A percentile compares a stretch with the other conserved stretches of the same genome.
phyloP scores from a whole-genome alignment of 64 coral and sea anemone species.

The Anthopleura sola region DNA sequence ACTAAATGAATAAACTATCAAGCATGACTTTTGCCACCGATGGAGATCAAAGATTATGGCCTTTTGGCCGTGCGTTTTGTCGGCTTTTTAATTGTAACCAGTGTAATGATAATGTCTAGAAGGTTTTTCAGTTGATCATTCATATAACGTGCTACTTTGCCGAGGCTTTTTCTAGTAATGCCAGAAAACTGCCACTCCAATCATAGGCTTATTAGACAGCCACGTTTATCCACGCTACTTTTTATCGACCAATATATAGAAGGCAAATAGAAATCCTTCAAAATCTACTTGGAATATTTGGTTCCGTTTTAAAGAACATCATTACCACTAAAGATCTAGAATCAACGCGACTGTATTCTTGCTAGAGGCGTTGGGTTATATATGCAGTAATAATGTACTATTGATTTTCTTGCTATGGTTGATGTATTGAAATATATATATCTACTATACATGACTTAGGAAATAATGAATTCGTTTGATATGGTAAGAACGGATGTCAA shows the following conservation, averaged over 20 bases:
- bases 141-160: neutral
- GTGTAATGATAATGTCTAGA: neutral
- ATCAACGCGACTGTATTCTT: neutral
- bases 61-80: constrained; percentile 1
- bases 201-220: constrained; percentile 1
- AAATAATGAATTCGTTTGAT: neutral
- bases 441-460: neutral
- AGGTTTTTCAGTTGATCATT: neutral
- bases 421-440: too few relatives aligned
- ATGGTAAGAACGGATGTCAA: neutral
- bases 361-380: neutral
- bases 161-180: neutral
- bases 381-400: neutral
- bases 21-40: neutral
- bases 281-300: neutral
- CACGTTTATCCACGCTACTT: neutral
- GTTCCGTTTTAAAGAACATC: neutral
- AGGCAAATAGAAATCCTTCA: constrained; percentile 11
- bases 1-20: neutral
- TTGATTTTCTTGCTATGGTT: too few relatives aligned
- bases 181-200: neutral
- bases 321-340: neutral
- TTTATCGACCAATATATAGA: constrained; percentile 4
- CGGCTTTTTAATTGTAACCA: neutral
- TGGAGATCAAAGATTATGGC: neutral